Evolutionary conservation across 2,797 vertebrate species (phyloP), one percentile per base, ranked within the genome.

Genomic region (Phrynocephalus guinanensis): DNA sequence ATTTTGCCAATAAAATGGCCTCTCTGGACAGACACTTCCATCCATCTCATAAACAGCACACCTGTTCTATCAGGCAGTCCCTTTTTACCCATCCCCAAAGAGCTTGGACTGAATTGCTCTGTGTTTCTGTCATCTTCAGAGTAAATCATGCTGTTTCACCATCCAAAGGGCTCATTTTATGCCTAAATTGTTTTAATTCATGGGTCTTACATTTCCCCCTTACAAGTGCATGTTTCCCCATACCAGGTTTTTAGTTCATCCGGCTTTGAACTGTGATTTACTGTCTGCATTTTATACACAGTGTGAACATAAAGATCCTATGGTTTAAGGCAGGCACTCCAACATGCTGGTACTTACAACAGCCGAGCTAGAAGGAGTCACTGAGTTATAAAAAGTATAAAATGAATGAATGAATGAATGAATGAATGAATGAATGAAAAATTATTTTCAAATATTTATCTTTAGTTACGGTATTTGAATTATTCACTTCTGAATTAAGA

Each of bases 1-100:
- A 81, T 44, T 77, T 83, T 83, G n/a, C 26, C 24, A 77, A 10
- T 82, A 79, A 83, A 84, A 73, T 22, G 52, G 76, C 52, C 33
- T 22, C 63, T 88, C 52, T 72, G 26, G 30, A 82, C 38, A 30
- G 52, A 63, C 52, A 72, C 38, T 73, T 66, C 52, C 68, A 84
- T 70, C 26, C 44, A 75, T 73, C 30, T 81, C 63, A 38, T 48
- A 48, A 20, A 16, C 22, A 63, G 52, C 38, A 22, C n/a, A 79
- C 22, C 26, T 77, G 11, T 44, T 66, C 50, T 26, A 24, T 48
- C 20, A 71, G 24, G 50, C 83, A 24, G 22, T 71, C 24, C 33
- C 30, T 8, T 63, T 87, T 83, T 24, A 28, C 75, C 33, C 26
- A 52, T 83, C 33, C n/a, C 4, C 38, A 15, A 38, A 66, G 44